Evolutionary conservation across 2,797 vertebrate genomes (phyloP), one percentile per base, ranked within the genome.

Genomic region (Tauraco hartlaubi): DNA sequence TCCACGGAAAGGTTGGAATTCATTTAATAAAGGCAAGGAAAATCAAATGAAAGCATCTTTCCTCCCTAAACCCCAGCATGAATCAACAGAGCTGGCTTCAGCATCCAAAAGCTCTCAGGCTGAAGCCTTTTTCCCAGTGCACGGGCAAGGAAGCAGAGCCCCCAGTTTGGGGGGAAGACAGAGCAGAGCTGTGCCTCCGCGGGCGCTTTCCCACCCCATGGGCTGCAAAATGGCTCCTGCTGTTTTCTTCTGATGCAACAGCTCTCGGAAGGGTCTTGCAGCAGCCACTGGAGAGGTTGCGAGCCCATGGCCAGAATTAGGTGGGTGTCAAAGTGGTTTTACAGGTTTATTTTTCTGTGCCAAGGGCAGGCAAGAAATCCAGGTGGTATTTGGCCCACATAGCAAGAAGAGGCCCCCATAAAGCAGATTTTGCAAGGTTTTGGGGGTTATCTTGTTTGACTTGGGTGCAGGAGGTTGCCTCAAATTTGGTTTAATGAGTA

Each of bases 391-490:
- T 78, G 73, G 75, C 49, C 77, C 75, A 20, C 37, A 52, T 25
- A 84, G 72, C 0, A 0, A 84, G 59, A 56, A 79, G 71, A 52
- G 91, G 94, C 90, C 77, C 61, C 90, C 46, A 6, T 6, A 6
- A 43, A 28, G 52, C 85, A 35, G 63, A 71, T 91, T 93, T 89
- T 61, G 66, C 49, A 92, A 83, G 72, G 37, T 48, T 95, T 94
- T 8, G 1, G 52, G 56, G 23, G 43, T 81, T 92, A 49, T 68
- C 58, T 81, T 13, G 0, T 90, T 82, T 77, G 56, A n/a, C 28
- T 46, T 46, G 41, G 44, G 41, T 64, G 28, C 75, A 61, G 89
- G 64, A 94, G 33, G 29, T 56, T 51, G 68, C 67, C 83, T 67
- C 52, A 25, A 28, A 15, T 89, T 55, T 39, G 49, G 8, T 81